Conservation (phyloP, 2,797 vertebrate species). For the Scolopax rusticola region DNA sequence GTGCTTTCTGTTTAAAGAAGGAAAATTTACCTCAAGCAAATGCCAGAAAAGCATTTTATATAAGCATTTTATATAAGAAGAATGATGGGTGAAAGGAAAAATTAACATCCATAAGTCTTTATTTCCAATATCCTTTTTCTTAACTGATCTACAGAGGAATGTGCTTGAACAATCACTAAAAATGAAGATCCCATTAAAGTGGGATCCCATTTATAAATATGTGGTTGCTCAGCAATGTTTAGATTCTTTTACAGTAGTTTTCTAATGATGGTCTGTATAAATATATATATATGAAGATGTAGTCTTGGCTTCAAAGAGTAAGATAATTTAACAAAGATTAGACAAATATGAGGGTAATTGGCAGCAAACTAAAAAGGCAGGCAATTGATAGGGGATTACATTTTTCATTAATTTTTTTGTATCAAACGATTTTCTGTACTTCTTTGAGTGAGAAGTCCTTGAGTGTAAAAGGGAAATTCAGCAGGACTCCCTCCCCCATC, state of each 20-base stretch:
- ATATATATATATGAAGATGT: not conserved
- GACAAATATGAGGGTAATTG: not conserved
- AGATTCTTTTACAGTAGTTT: not conserved
- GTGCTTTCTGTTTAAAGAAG: not conserved
- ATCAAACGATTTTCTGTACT: not conserved
- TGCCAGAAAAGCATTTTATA: not conserved
- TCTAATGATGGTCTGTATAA: accelerated
- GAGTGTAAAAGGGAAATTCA: not conserved
- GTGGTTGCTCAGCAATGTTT: not conserved
- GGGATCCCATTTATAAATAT: not conserved
- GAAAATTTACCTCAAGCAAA: not conserved
- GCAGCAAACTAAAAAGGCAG: not conserved
- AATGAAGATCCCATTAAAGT: not conserved
- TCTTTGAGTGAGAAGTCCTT: not conserved
- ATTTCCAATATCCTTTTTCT: not conserved
- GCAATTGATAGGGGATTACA: accelerated
- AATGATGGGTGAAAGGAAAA: not conserved
- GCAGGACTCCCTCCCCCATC: not conserved
- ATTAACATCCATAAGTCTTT: not conserved
- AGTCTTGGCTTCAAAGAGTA: not conserved
- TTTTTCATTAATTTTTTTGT: not conserved
- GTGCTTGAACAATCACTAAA: not conserved
- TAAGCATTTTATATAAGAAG: not conserved
- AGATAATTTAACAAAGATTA: not conserved
- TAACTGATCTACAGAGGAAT: not conserved